phyloP scores from a whole-genome alignment of 2,113 vertebrate genomes.

The Silurus glanis region DNA sequence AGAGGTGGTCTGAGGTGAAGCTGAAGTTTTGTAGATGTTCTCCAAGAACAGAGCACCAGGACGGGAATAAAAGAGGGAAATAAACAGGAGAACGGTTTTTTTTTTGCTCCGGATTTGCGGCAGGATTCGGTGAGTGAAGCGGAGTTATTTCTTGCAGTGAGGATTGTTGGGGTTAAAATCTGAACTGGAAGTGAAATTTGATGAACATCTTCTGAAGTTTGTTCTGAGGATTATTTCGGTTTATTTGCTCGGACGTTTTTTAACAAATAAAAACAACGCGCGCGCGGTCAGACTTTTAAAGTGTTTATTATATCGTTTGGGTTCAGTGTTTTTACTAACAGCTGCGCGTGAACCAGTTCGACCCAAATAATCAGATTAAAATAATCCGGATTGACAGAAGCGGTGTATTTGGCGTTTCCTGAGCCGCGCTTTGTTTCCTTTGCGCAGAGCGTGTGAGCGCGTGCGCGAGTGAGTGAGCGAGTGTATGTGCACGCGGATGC shows the following conservation, averaged over 20 bases:
- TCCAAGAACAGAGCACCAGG: neutral
- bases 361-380: no score
- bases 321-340: neutral
- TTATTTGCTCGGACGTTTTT: no score
- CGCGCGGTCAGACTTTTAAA: neutral
- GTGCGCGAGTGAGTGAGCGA: neutral
- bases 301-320: neutral
- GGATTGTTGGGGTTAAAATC: neutral
- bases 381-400: neutral
- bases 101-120: neutral
- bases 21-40: neutral
- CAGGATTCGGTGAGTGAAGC: slow-evolving; percentile 14
- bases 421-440: neutral
- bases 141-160: neutral
- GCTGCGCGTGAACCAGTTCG: neutral
- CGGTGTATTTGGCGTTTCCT: neutral
- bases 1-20: neutral
- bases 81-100: neutral
- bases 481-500: neutral
- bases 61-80: neutral
- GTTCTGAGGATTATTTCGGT: neutral
- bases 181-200: no score
- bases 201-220: neutral
- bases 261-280: neutral
- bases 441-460: neutral